Percentiles rank a stretch among this genome's conserved stretches.
Conservation (phyloP, 2,113 vertebrate genomes). For the Chaetorhynchus papuensis region DNA sequence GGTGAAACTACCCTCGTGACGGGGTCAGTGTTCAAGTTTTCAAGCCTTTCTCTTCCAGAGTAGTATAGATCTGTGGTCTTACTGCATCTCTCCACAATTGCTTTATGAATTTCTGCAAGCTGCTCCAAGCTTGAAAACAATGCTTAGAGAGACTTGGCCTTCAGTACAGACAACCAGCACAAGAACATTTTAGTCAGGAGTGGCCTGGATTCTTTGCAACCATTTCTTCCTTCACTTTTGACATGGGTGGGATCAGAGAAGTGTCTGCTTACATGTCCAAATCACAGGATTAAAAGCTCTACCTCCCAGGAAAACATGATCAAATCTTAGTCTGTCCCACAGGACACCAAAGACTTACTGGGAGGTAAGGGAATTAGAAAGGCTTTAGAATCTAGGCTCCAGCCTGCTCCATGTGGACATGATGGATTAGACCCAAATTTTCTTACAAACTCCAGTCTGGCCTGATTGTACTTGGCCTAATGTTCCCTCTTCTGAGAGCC, state of each 20-base stretch:
- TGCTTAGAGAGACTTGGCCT: background rate
- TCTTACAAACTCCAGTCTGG: background rate
- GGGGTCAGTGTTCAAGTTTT: background rate
- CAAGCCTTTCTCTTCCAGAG: background rate
- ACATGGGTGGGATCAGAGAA: background rate
- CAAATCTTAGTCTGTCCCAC: background rate
- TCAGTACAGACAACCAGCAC: background rate
- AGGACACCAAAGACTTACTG: background rate
- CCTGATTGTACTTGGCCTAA: background rate
- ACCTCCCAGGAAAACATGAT: background rate
- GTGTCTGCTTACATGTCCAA: background rate
- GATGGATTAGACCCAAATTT: background rate
- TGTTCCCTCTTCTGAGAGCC: background rate
- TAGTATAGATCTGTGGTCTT: background rate
- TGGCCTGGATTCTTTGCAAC: background rate
- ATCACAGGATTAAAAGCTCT: background rate
- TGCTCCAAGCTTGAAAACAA: background rate
- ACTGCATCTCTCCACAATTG: background rate
- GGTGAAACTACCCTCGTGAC: rapidly evolving
- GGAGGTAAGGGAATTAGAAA: slow-evolving; percentile 18
- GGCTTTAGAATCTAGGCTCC: background rate
- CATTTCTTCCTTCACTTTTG: background rate
- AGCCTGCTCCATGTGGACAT: background rate
- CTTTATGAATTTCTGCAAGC: background rate
- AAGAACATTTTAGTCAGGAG: background rate